Conservation (phyloP, 2,113 vertebrate species). For the Gavialis gangeticus region DNA sequence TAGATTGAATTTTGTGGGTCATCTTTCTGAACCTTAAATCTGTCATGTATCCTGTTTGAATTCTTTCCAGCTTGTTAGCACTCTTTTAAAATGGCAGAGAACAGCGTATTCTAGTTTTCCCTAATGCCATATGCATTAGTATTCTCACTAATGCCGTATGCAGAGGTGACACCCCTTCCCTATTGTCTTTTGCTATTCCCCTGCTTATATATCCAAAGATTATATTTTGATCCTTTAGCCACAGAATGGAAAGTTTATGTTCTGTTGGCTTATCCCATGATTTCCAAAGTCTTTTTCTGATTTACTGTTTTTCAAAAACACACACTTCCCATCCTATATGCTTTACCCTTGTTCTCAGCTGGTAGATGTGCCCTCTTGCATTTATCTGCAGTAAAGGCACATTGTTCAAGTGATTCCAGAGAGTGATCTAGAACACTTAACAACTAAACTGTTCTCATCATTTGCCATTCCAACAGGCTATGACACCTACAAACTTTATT, state of each 20-base stretch:
- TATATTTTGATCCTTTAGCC: background rate
- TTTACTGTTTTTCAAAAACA: background rate
- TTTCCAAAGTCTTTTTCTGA: background rate
- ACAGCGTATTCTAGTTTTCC: too few species aligned
- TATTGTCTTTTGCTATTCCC: accelerated
- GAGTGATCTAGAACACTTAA: background rate
- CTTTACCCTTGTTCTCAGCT: background rate
- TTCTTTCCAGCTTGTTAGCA: accelerated
- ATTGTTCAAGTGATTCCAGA: background rate
- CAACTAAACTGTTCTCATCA: background rate
- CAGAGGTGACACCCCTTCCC: background rate
- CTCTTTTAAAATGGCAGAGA: background rate
- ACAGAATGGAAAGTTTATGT: background rate
- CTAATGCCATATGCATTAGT: background rate
- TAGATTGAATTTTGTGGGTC: background rate
- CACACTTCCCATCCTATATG: background rate
- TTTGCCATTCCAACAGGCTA: background rate
- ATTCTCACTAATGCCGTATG: background rate
- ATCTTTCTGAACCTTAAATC: accelerated
- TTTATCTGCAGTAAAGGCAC: background rate
- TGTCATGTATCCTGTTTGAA: background rate
- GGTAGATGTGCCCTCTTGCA: background rate
- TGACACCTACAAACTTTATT: background rate
- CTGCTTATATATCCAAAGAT: background rate
- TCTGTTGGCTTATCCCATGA: background rate